phyloP scores from a whole-genome alignment of 2,888 invertebrate genomes.

The Gibbula magus region DNA sequence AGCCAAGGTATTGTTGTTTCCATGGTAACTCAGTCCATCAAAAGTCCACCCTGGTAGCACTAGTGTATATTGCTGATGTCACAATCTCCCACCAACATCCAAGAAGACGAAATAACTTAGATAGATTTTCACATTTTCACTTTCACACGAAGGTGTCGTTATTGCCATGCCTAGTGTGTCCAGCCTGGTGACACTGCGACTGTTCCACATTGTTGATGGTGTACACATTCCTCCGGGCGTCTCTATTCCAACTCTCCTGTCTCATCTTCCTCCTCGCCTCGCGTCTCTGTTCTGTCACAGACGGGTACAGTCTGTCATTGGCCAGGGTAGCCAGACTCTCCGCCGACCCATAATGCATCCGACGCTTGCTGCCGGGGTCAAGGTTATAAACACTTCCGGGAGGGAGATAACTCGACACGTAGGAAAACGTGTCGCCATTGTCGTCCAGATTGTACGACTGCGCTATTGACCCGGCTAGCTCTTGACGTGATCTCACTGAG shows the following conservation, averaged over 20 bases:
- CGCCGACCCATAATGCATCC: slow-evolving; percentile 22
- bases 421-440: slow-evolving; percentile 56
- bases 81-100: too few relatives aligned
- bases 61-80: too few relatives aligned
- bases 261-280: neutral
- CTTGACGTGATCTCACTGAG: slow-evolving; percentile 43
- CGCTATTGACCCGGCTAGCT: slow-evolving; percentile 63
- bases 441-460: slow-evolving; percentile 62
- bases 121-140: too few relatives aligned
- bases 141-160: slow-evolving; percentile 16
- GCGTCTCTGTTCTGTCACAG: neutral
- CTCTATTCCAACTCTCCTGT: neutral
- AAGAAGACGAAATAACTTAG: too few relatives aligned
- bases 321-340: slow-evolving; percentile 40
- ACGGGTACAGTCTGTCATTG: slow-evolving; percentile 42
- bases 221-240: slow-evolving; percentile 24
- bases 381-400: slow-evolving; percentile 10
- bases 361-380: neutral
- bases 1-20: too few relatives aligned
- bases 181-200: neutral
- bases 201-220: slow-evolving; percentile 23
- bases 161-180: neutral
- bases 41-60: too few relatives aligned
- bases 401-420: slow-evolving; percentile 58
- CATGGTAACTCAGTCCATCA: too few relatives aligned